phyloP scores from a whole-genome alignment of 2,888 invertebrate genomes.

The Oeneis ivallda region DNA sequence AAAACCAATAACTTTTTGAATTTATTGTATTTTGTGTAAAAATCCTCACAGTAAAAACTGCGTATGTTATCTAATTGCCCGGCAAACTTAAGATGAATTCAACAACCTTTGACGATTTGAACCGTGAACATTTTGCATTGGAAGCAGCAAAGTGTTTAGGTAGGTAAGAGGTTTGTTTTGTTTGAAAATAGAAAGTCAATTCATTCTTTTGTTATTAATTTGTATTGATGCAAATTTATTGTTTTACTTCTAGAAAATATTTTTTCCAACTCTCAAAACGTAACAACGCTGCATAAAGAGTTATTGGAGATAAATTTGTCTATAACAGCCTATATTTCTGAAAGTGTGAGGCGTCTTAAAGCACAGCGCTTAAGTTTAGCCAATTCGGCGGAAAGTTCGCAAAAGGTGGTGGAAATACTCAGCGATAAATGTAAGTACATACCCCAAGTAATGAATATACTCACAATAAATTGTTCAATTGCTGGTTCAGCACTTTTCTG shows the following conservation, averaged over 20 bases:
- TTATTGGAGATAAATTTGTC: constrained; percentile 75
- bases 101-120: constrained; percentile 65
- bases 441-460: too few species aligned
- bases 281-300: constrained; percentile 63
- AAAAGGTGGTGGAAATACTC: constrained; percentile 66
- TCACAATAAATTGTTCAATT: not conserved
- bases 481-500: not conserved
- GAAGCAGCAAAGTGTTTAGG: constrained; percentile 68
- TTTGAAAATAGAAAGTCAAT: constrained; percentile 63
- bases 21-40: not conserved
- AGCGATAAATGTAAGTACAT: constrained; percentile 65
- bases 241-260: constrained; percentile 62
- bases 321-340: constrained; percentile 68
- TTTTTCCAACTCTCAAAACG: constrained; percentile 58
- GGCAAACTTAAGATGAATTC: constrained; percentile 73
- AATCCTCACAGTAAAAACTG: constrained; percentile 33
- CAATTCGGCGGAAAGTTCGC: constrained; percentile 61
- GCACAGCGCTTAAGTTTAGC: constrained; percentile 60
- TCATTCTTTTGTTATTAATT: constrained; percentile 51
- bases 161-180: constrained; percentile 71
- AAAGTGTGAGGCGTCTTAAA: constrained; percentile 64
- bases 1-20: not conserved
- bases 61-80: constrained; percentile 43
- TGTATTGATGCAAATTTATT: constrained; percentile 29
- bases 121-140: constrained; percentile 65